Conservation (phyloP, 2,888 invertebrate genomes). For the Rhaphigaster nebulosa region DNA sequence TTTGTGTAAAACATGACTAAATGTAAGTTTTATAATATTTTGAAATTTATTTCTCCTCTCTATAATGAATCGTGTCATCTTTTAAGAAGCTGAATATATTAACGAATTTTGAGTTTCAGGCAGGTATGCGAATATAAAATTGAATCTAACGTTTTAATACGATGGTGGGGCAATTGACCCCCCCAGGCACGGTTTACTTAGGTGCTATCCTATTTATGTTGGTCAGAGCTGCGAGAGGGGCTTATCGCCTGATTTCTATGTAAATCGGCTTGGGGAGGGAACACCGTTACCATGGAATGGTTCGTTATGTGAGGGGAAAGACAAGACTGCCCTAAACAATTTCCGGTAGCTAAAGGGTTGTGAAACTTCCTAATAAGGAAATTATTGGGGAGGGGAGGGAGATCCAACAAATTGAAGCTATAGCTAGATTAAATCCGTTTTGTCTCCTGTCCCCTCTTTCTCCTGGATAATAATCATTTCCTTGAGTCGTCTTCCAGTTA, state of each 20-base stretch:
- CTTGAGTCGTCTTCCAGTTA: background rate
- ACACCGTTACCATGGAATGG: background rate
- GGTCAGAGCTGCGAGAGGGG: background rate
- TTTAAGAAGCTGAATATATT: too few species aligned
- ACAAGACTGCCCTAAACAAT: background rate
- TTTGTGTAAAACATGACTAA: too few species aligned
- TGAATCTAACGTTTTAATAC: background rate
- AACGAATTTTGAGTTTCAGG: background rate
- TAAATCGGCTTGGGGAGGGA: background rate
- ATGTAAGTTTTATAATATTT: too few species aligned
- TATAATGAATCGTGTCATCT: too few species aligned
- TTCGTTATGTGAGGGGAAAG: background rate
- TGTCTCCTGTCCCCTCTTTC: background rate
- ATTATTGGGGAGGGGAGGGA: background rate
- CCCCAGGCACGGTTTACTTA: background rate
- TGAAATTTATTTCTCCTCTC: too few species aligned
- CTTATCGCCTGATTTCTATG: slow-evolving; percentile 3
- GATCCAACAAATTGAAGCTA: background rate
- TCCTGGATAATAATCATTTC: background rate
- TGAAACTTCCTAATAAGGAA: slow-evolving; percentile 5
- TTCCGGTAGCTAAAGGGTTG: background rate
- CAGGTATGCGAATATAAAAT: background rate
- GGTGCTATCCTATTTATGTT: background rate
- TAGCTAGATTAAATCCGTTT: background rate
- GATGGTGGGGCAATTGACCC: background rate